phyloP scores from a whole-genome alignment of 2,113 vertebrate species.

The Thryonomys swinderianus region DNA sequence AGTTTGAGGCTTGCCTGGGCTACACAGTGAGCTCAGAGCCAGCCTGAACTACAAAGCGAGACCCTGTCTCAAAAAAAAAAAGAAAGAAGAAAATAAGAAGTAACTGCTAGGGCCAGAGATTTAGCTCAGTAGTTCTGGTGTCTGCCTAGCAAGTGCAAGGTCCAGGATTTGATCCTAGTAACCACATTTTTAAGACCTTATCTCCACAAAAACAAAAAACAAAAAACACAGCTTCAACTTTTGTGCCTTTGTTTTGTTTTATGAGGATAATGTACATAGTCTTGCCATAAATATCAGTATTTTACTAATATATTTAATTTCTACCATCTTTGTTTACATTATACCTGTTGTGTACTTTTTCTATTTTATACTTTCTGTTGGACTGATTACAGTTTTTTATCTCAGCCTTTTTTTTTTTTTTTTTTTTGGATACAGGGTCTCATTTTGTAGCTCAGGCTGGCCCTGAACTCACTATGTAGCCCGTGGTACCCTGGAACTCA shows the following conservation, averaged over 20 bases:
- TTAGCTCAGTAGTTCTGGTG: too few species aligned
- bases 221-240: background rate
- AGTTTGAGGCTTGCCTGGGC: too few species aligned
- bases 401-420: background rate
- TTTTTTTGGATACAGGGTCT: background rate
- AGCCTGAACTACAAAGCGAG: too few species aligned
- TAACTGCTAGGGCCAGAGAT: too few species aligned
- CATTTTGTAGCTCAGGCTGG: background rate
- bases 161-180: too few species aligned
- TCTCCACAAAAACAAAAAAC: too few species aligned
- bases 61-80: too few species aligned
- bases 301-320: background rate
- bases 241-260: background rate
- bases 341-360: background rate
- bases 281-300: background rate
- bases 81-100: too few species aligned
- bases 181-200: too few species aligned
- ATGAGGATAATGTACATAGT: background rate
- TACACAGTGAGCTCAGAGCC: too few species aligned
- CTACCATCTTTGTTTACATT: background rate
- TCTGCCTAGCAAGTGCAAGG: too few species aligned
- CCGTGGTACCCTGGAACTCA: too few species aligned
- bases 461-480: background rate
- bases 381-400: background rate
- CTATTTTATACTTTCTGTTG: background rate